These are phyloP conservation scores for Archilochus colubris DNA, from an alignment of 2,113 vertebrate genomes.

Conservation along the genomic window DNA sequence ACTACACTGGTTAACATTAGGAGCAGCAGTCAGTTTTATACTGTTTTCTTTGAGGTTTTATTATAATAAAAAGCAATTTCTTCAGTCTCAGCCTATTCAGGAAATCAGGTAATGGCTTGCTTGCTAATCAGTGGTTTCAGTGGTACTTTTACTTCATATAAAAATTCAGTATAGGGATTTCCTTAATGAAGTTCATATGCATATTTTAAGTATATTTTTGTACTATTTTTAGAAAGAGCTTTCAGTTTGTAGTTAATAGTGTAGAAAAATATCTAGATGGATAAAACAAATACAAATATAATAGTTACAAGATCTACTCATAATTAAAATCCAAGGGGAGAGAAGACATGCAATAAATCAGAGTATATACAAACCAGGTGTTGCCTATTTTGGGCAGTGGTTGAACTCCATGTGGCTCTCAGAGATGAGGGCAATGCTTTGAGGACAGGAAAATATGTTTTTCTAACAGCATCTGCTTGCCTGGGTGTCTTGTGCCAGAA, in stretches of 20 bases:
- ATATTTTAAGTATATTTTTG: not conserved
- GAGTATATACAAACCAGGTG: not conserved
- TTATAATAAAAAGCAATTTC: not conserved
- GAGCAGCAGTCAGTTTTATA: not conserved
- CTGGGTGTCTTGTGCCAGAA: not conserved
- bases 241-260: constrained; percentile 1
- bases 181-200: constrained; percentile 18
- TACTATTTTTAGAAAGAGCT: constrained; percentile 20
- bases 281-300: constrained; percentile 10
- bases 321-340: constrained; percentile 35
- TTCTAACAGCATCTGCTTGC: not conserved
- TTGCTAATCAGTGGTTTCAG: constrained; percentile 1
- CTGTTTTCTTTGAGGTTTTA: not conserved
- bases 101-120: not conserved
- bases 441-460: not conserved
- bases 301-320: constrained; percentile 18
- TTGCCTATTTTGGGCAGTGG: not conserved
- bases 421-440: not conserved
- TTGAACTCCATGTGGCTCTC: not conserved
- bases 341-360: constrained; percentile 4
- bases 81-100: not conserved
- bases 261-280: not conserved
- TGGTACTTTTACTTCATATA: not conserved
- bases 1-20: not conserved
- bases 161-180: constrained; percentile 1